These are phyloP conservation scores for Mesembrinibis cayennensis DNA, from an alignment of 2,113 vertebrate genomes.

Conservation along the genomic window DNA sequence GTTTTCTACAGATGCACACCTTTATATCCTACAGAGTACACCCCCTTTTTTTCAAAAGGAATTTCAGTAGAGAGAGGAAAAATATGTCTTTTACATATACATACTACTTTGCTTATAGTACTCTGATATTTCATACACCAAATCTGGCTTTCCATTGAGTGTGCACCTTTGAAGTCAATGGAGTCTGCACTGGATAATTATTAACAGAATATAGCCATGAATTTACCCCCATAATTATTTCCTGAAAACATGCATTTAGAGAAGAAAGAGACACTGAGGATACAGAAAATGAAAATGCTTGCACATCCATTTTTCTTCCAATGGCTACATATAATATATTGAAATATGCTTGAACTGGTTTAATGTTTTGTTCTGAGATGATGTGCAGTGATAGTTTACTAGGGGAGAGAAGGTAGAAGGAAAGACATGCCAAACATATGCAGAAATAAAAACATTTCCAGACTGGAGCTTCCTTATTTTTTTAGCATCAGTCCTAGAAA, in stretches of 20 bases:
- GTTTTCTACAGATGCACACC: background rate
- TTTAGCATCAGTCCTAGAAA: conserved; percentile 37
- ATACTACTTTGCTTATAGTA: background rate
- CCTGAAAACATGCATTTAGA: background rate
- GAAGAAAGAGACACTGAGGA: background rate
- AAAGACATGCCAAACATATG: conserved; percentile 27
- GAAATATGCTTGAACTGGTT: conserved; percentile 27
- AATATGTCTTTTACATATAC: background rate
- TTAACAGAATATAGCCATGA: background rate
- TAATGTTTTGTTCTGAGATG: conserved; percentile 7
- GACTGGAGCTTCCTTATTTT: conserved; percentile 24
- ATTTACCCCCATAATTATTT: background rate
- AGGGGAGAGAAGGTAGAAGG: background rate
- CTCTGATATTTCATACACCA: background rate
- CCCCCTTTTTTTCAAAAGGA: background rate
- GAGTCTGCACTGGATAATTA: background rate
- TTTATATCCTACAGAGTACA: background rate
- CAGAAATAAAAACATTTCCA: conserved; percentile 34
- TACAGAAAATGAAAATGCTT: background rate
- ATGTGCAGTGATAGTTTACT: background rate
- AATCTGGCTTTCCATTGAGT: background rate
- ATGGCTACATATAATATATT: background rate
- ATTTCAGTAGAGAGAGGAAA: background rate
- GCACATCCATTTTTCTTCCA: background rate
- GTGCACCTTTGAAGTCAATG: background rate